A percentile compares a stretch with the other conserved stretches of the same genome.
phyloP scores from a whole-genome alignment of 2,113 vertebrate genomes.

The Cinclus mexicanus region DNA sequence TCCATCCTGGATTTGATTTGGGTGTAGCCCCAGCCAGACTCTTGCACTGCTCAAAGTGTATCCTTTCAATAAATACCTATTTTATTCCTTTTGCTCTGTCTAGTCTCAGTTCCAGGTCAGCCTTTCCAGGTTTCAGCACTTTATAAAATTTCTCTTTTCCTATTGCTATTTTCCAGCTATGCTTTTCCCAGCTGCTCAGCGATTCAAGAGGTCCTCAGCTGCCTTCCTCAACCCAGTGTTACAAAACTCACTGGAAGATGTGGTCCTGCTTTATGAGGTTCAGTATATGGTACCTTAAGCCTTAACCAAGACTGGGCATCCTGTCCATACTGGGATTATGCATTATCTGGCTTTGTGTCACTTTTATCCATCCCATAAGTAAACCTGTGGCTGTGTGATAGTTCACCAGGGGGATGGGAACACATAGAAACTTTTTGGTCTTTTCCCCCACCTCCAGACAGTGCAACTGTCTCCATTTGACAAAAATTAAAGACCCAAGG shows the following conservation, averaged over 20 bases:
- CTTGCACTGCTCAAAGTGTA: too few species aligned
- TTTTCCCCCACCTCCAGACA: background rate
- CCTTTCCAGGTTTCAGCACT: background rate
- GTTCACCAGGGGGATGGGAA: background rate
- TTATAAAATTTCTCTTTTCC: background rate
- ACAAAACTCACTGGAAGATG: constrained; percentile 84
- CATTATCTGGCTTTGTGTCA: background rate
- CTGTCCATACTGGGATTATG: background rate
- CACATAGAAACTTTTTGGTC: background rate
- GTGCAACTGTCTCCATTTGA: background rate
- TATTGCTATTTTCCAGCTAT: constrained; percentile 64
- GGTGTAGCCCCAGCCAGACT: too few species aligned
- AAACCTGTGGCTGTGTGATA: background rate
- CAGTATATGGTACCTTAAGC: background rate
- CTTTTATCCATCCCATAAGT: background rate
- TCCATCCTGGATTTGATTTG: too few species aligned
- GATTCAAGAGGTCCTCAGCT: constrained; percentile 79
- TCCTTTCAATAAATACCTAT: too few species aligned
- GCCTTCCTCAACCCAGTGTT: constrained; percentile 82
- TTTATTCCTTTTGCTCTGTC: too few species aligned
- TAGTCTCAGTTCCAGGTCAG: too few species aligned
- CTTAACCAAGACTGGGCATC: background rate
- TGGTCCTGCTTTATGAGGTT: constrained; percentile 91
- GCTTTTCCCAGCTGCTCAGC: constrained; percentile 85
- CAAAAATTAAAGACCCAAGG: background rate